Conservation (phyloP, 2,797 vertebrate species). For the Ptychadena robeensis region DNA sequence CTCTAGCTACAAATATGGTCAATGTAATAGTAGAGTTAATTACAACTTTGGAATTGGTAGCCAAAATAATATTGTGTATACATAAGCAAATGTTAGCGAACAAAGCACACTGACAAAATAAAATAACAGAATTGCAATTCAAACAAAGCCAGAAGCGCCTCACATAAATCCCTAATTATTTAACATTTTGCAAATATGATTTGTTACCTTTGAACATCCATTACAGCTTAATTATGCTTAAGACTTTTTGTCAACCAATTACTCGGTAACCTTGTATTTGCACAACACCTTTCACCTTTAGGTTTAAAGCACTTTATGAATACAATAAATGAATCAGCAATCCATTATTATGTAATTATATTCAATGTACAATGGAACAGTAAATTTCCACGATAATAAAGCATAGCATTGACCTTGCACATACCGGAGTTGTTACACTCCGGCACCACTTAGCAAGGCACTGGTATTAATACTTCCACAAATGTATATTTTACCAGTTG, state of each 20-base stretch:
- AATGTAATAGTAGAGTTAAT: no score
- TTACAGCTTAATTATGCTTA: background rate
- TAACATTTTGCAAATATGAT: slow-evolving; percentile 26
- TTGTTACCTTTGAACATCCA: slow-evolving; percentile 7
- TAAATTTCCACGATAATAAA: slow-evolving; percentile 35
- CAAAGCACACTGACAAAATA: background rate
- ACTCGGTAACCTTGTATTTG: slow-evolving; percentile 27
- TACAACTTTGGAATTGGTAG: no score
- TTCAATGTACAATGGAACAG: slow-evolving; percentile 19
- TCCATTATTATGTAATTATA: slow-evolving; percentile 51
- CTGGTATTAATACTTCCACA: background rate
- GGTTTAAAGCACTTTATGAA: slow-evolving; percentile 33
- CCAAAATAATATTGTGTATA: no score
- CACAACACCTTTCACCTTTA: slow-evolving; percentile 20
- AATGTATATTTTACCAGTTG: slow-evolving; percentile 10
- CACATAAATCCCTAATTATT: slow-evolving; percentile 32
- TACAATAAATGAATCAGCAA: slow-evolving; percentile 43
- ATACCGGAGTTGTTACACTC: slow-evolving; percentile 13
- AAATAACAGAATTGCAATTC: background rate
- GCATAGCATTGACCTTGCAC: slow-evolving; percentile 20
- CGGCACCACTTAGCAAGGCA: slow-evolving; percentile 26
- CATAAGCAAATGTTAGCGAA: background rate
- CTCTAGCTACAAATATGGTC: no score
- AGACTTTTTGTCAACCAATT: slow-evolving; percentile 35
- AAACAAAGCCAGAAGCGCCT: background rate